phyloP scores from a whole-genome alignment of 2,113 vertebrate genomes.

The Daubentonia madagascariensis region DNA sequence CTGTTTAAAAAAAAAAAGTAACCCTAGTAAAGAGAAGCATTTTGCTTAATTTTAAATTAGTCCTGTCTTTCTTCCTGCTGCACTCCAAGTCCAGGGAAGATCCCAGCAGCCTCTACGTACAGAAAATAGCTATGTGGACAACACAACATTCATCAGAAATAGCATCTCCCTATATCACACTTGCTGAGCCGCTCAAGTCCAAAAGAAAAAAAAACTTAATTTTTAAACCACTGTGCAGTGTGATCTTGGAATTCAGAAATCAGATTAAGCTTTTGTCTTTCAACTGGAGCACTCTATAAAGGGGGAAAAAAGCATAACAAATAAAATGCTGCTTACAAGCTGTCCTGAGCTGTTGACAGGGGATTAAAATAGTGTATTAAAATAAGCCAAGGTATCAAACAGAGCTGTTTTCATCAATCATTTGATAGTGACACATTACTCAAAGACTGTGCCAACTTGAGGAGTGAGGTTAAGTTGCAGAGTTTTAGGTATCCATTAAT shows the following conservation, averaged over 20 bases:
- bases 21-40: background rate
- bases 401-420: background rate
- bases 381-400: background rate
- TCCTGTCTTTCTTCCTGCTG: background rate
- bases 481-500: background rate
- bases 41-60: background rate
- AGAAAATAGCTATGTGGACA: background rate
- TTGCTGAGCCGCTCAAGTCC: too few species aligned
- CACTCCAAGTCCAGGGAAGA: background rate
- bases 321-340: background rate
- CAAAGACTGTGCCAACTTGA: background rate
- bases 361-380: background rate
- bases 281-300: background rate
- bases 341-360: background rate
- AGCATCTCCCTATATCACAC: fast-evolving
- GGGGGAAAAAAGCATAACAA: background rate
- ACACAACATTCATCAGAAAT: background rate
- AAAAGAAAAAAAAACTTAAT: background rate
- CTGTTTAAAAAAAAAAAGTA: background rate
- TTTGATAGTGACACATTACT: background rate
- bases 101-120: background rate
- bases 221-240: background rate
- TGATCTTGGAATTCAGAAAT: background rate
- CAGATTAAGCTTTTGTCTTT: background rate
- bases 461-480: background rate